Evolutionary conservation across 2,888 invertebrate species (phyloP), one percentile per base, ranked within the genome.

Genomic region (Abrostola tripartita): DNA sequence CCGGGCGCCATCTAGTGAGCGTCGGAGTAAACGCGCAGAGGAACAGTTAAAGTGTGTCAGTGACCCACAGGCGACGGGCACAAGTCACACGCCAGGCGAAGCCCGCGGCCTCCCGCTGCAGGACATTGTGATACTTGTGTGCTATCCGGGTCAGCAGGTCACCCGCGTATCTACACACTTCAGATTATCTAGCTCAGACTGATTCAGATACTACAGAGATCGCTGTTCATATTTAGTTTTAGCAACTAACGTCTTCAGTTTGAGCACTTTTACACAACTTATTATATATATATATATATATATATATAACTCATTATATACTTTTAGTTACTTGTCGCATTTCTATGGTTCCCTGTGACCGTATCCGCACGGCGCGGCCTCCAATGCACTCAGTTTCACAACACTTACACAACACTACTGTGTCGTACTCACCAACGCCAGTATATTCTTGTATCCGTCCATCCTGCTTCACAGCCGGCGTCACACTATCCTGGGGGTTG

Each of bases 351-450:
- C 8, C 14, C 0, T 14, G 24, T 24, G 14, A 47, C 14, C 44
- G 44, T 47, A 47, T 14, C 12, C 24, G 44, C 14, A 4, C 14
- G 6, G 7, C 12, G 11, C 10, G 36, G 35, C 36, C 38, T 51
- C n/a, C 11, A 24, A 38, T 52, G 52, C 66, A 67, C 68, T 62
- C 11, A 53, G n/a, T 69, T 61, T 57, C 73, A 59, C 53, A 62
- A 61, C 71, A 50, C 52, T 71, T 71, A 57, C 68, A 74, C 61
- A 71, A 74, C 40, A 14, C 1, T 14, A 35, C 35, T 50, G 36
- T 24, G 12, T 42, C 49, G 55, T 65, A 61, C 65, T 65, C 64
- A 54, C 49, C 53, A 44, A 38, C 55, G 9, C 24, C 36, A 62
- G 37, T 37, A 57, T 38, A 7, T 54, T 12, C 44, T 47, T 47